Evolutionary conservation across 2,113 vertebrate species (phyloP), one percentile per base, ranked within the genome.

Genomic region (Oreochromis aureus): DNA sequence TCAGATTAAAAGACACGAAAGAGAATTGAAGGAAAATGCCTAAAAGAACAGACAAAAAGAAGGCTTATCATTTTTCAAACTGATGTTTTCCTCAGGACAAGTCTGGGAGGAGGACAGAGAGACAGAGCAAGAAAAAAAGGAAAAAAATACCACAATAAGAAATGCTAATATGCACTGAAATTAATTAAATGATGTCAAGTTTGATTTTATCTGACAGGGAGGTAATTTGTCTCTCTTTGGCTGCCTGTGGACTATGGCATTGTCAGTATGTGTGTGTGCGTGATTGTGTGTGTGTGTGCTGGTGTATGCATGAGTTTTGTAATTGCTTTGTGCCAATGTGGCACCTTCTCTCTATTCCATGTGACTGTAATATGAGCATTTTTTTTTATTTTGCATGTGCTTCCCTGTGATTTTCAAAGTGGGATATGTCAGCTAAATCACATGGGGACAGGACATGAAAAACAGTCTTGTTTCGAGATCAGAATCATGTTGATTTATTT

Each of bases 141-240:
- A 5, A 11, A 83, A 86, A 83, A 89, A 83, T 85, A 85, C 76
- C 83, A 92, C 82, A 94, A 94, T 94, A 94, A 93, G 85, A 95
- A 95, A 95, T 95, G 91, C 93, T 94, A 95, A 95, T 95, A 92
- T 84, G 87, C 83, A 87, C 82, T 90, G 93, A 96, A 97, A 97
- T 97, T 97, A 96, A 98, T 98, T 97, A 97, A 97, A 97, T 96
- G 94, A 97, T 97, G 96, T 96, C 95, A 96, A 83, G 92, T 95
- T 95, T 97, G 97, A 97, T 98, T 98, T 97, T 97, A 97, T 97
- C 96, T 97, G 96, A 97, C 97, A 97, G 96, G 95, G 92, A 97
- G 96, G 96, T 96, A 97, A 98, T 98, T 97, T 97, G 96, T 98
- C 96, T 97, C 73, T 88, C 87, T 93, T 87, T 87, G 85, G 82